Evolutionary conservation across 2,888 invertebrate genomes (phyloP), one percentile per base, ranked within the genome.

Genomic region (Microplitis manilae): DNA sequence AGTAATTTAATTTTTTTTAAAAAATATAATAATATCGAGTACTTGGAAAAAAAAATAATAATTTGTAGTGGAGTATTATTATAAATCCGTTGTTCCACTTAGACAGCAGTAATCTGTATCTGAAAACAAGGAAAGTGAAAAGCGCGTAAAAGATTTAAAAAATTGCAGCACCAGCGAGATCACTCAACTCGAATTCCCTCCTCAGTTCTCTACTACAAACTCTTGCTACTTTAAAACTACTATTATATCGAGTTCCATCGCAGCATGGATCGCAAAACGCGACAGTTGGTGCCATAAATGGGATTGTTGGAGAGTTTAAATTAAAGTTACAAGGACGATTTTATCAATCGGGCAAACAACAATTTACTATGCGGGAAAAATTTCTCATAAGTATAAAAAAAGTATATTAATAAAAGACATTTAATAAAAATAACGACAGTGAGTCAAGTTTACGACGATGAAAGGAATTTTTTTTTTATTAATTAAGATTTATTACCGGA

Each of bases 281-380:
- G 50, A 50, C 50, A 50, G 50, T 50, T 50, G 50, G 50, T 50
- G 13, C 50, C 50, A 70, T 70, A 20, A 38, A 60, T 59, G 15
- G 39, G 60, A 74, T 68, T 68, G 17, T 30, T n/a, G 30, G 38
- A 59, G 70, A n/a, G 38, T 30, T 13, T 13, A 60, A 20, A 20
- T 40, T 6, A 17, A 39, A 20, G 20, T 20, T n/a, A 40, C 60
- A 72, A 17, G 41, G 73, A 75, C 30, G 39, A 65, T 64, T 62
- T 50, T 50, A 65, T 65, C 20, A 30, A 61, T 65, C 39, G 17
- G n/a, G 30, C 38, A 50, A 13, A 50, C 38, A 50, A 13, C 67
- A 50, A 17, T 61, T 74, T 61, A 17, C 67, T 30, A 17, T 61
- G 20, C 8, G 50, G 50, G 13, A 8, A 50, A 50, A 13, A 50